Conservation (phyloP, 2,113 vertebrate species). For the Tetrax tetrax region DNA sequence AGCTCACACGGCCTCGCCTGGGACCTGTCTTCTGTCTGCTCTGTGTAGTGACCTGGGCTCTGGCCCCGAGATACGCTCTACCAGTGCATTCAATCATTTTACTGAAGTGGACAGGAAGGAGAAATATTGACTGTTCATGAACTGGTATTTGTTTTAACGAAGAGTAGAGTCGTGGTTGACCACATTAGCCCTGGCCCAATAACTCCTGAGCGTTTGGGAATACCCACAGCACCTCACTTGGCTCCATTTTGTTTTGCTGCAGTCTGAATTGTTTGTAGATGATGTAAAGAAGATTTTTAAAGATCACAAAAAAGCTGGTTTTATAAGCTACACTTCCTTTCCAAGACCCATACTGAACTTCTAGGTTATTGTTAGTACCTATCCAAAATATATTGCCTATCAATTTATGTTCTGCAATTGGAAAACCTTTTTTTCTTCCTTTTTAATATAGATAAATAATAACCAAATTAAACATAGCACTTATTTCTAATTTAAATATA, state of each 20-base stretch:
- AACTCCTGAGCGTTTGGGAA: not conserved
- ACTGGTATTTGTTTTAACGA: not conserved
- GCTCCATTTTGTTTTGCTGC: not conserved
- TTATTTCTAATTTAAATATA: not conserved
- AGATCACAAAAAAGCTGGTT: not conserved
- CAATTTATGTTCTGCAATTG: not conserved
- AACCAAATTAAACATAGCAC: not conserved
- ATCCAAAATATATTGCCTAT: not conserved
- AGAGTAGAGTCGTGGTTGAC: not conserved
- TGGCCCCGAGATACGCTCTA: not conserved
- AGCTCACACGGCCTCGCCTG: not conserved
- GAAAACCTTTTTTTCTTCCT: rapidly evolving
- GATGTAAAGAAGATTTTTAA: not conserved
- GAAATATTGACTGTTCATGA: not conserved
- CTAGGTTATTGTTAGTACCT: not conserved
- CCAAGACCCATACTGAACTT: not conserved
- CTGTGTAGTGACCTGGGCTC: not conserved
- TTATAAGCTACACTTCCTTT: not conserved
- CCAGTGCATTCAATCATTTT: rapidly evolving
- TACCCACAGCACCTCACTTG: not conserved
- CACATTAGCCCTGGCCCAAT: rapidly evolving
- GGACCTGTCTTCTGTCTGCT: not conserved
- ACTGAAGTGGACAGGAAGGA: not conserved
- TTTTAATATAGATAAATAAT: not conserved
- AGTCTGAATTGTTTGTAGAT: not conserved